Percentiles rank a stretch among this genome's conserved stretches.
These are phyloP conservation scores for Phalacrocorax carbo DNA, from an alignment of 2,113 vertebrate species.

Conservation along the genomic window DNA sequence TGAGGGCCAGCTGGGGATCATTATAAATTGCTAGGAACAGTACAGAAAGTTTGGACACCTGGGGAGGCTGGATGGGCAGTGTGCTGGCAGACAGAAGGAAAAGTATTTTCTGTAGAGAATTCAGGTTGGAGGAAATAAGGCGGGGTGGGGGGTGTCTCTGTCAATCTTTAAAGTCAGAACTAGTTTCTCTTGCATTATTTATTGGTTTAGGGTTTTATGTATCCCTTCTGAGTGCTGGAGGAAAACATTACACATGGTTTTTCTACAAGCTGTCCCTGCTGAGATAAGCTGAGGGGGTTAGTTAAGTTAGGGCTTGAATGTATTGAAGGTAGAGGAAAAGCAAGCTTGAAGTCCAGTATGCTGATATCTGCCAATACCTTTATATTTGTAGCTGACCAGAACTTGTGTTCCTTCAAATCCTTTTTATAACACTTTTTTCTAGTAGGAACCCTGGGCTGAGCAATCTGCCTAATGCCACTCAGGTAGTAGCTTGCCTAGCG, in stretches of 20 bases:
- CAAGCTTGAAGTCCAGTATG: not conserved
- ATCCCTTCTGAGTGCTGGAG: not conserved
- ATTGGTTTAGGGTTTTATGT: not conserved
- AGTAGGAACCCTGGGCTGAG: accelerated
- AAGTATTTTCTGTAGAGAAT: not conserved
- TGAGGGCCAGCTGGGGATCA: not conserved
- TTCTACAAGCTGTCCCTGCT: not conserved
- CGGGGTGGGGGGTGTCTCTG: not conserved
- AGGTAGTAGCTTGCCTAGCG: not conserved
- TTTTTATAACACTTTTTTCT: not conserved
- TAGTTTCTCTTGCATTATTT: not conserved
- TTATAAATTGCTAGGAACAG: not conserved
- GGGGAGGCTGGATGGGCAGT: not conserved
- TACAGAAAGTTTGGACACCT: not conserved
- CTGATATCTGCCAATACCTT: not conserved
- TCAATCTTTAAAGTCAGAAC: not conserved
- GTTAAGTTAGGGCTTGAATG: not conserved
- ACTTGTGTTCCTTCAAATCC: not conserved
- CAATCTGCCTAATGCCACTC: not conserved
- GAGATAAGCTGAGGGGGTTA: not conserved
- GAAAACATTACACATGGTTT: accelerated
- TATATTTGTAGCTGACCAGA: not conserved
- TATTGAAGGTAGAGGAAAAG: not conserved
- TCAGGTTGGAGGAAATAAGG: not conserved
- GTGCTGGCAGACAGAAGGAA: not conserved